phyloP scores from a whole-genome alignment of 2,797 vertebrate genomes.

The Pygocentrus nattereri region DNA sequence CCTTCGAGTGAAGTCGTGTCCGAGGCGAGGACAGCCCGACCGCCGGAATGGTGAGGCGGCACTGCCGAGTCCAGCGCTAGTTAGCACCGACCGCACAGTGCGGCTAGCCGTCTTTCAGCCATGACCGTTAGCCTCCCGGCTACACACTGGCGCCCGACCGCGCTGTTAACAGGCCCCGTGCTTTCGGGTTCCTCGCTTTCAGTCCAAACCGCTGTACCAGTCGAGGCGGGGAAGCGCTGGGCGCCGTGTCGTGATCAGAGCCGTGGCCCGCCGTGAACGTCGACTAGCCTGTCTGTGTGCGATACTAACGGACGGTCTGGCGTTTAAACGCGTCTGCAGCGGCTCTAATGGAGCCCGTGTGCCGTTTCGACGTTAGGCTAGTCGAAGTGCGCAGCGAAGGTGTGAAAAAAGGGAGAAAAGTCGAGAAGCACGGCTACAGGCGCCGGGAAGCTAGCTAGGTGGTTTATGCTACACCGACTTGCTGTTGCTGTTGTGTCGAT shows the following conservation, averaged over 20 bases:
- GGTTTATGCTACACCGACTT: too few relatives aligned
- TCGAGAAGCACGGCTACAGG: slow-evolving; percentile 11
- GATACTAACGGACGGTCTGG: too few relatives aligned
- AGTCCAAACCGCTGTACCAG: not conserved
- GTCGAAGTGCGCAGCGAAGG: not conserved
- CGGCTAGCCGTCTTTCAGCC: slow-evolving; percentile 11
- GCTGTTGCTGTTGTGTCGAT: slow-evolving; percentile 15
- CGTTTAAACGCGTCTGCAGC: not conserved
- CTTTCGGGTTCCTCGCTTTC: not conserved
- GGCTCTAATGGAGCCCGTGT: not conserved
- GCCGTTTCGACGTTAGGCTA: not conserved
- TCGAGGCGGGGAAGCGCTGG: not conserved
- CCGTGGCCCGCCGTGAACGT: not conserved
- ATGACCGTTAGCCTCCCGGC: not conserved
- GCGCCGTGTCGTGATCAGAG: not conserved
- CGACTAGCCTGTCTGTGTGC: too few relatives aligned
- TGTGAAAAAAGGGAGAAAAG: slow-evolving; percentile 33
- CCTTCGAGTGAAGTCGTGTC: not conserved
- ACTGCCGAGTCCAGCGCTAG: slow-evolving; percentile 7
- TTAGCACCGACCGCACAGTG: slow-evolving; percentile 23
- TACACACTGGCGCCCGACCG: not conserved
- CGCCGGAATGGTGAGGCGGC: slow-evolving; percentile 64
- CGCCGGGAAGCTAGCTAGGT: not conserved
- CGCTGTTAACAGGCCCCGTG: not conserved
- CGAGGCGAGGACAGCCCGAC: slow-evolving; percentile 35